These are phyloP conservation scores for Anticlea derivata DNA, from an alignment of 2,888 invertebrate species.

Conservation along the genomic window DNA sequence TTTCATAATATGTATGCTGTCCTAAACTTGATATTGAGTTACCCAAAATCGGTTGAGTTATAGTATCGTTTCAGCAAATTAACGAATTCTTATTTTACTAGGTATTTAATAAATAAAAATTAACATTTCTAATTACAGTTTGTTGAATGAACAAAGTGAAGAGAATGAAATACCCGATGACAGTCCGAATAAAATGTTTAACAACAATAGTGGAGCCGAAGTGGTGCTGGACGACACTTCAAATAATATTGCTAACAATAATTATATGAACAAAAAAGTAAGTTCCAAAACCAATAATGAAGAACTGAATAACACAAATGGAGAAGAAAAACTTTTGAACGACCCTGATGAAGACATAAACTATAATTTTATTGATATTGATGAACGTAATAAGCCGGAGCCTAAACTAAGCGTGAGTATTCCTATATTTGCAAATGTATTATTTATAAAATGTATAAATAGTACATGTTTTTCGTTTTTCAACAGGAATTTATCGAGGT, in stretches of 20 bases:
- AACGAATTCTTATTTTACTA: too few relatives aligned
- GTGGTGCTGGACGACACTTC: not conserved
- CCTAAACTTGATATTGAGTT: too few relatives aligned
- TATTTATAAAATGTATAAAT: too few relatives aligned
- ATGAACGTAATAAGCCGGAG: constrained; percentile 10
- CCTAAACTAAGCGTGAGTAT: constrained; percentile 18
- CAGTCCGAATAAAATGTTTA: not conserved
- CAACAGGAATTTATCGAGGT: constrained; percentile 10
- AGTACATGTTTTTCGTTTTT: constrained; percentile 1
- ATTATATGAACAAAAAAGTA: not conserved
- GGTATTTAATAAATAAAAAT: not conserved
- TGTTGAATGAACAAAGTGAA: not conserved
- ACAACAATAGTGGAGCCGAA: not conserved
- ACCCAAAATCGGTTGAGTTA: too few relatives aligned
- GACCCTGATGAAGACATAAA: constrained; percentile 5
- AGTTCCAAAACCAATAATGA: not conserved
- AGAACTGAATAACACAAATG: not conserved
- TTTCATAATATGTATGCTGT: too few relatives aligned
- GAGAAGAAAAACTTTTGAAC: not conserved
- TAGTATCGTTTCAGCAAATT: too few relatives aligned
- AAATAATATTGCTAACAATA: not conserved
- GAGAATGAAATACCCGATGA: constrained; percentile 12
- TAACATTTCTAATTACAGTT: constrained; percentile 4
- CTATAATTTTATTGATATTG: constrained; percentile 12
- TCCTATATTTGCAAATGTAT: not conserved